Conservation (phyloP, 2,113 vertebrate species). For the Corythaixoides concolor region DNA sequence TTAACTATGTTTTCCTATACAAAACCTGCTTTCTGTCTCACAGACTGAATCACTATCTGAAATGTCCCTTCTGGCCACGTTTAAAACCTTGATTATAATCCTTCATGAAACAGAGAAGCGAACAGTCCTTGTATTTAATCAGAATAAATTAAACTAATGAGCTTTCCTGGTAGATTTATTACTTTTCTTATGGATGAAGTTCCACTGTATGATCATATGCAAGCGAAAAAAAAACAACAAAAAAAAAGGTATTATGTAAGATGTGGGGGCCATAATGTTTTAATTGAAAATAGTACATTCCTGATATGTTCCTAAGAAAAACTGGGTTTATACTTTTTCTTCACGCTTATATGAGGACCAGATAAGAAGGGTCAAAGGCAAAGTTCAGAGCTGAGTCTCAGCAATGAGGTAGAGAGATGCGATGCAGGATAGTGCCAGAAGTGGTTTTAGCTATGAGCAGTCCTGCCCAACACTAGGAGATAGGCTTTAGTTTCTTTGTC, state of each 20-base stretch:
- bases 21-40: slow-evolving; percentile 1
- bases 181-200: background rate
- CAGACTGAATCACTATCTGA: slow-evolving; percentile 1
- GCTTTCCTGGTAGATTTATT: slow-evolving; percentile 32
- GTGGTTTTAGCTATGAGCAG: background rate
- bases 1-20: slow-evolving; percentile 11
- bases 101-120: slow-evolving; percentile 21
- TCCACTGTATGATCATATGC: background rate
- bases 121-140: slow-evolving; percentile 44
- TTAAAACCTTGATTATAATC: slow-evolving; percentile 48
- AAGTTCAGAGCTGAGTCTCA: background rate
- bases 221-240: background rate
- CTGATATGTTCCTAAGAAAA: background rate
- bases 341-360: background rate
- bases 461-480: background rate
- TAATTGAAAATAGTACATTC: background rate
- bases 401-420: background rate
- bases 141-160: slow-evolving; percentile 59
- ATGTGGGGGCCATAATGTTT: background rate
- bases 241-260: background rate
- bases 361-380: background rate
- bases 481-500: background rate
- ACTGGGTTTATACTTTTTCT: background rate
- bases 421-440: background rate
- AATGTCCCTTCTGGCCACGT: slow-evolving; percentile 40